phyloP scores from a whole-genome alignment of 2,888 invertebrate genomes.

The Anorthoa munda region DNA sequence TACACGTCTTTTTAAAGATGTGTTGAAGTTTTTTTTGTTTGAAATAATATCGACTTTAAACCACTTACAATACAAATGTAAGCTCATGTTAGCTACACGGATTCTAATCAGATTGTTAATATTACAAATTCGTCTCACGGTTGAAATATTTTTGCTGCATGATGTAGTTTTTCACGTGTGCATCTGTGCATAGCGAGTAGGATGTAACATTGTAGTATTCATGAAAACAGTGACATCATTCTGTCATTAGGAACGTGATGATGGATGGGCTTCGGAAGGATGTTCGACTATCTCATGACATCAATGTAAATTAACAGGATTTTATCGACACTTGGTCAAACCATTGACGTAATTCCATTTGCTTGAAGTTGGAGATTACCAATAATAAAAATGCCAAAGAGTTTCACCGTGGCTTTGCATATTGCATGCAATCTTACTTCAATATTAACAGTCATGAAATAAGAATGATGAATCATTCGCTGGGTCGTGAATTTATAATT shows the following conservation, averaged over 20 bases:
- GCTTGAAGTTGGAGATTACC: conserved; percentile 21
- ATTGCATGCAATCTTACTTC: conserved; percentile 16
- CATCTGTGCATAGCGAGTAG: conserved; percentile 34
- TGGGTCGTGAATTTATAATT: conserved; percentile 37
- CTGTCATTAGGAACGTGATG: conserved; percentile 35
- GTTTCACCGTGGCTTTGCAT: conserved; percentile 18
- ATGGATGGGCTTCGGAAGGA: conserved; percentile 31
- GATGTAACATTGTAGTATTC: conserved; percentile 56
- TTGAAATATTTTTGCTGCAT: conserved; percentile 43
- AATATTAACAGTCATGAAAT: conserved; percentile 9
- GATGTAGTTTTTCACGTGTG: conserved; percentile 51
- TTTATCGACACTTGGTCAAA: conserved; percentile 25
- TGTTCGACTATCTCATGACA: conserved; percentile 19
- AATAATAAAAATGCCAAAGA: conserved; percentile 1
- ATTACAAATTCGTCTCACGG: conserved; percentile 11
- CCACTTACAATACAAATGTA: neutral
- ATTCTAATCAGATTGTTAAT: conserved; percentile 32
- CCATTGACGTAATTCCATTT: conserved; percentile 25
- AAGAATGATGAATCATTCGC: conserved; percentile 20
- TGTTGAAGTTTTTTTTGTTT: neutral
- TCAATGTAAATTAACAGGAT: conserved; percentile 22
- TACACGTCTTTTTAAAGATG: neutral
- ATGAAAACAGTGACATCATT: conserved; percentile 62
- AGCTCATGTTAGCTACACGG: neutral
- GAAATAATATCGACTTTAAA: neutral